phyloP scores from a whole-genome alignment of 1,140 invertebrate species.

The Drosophila repletoides region DNA sequence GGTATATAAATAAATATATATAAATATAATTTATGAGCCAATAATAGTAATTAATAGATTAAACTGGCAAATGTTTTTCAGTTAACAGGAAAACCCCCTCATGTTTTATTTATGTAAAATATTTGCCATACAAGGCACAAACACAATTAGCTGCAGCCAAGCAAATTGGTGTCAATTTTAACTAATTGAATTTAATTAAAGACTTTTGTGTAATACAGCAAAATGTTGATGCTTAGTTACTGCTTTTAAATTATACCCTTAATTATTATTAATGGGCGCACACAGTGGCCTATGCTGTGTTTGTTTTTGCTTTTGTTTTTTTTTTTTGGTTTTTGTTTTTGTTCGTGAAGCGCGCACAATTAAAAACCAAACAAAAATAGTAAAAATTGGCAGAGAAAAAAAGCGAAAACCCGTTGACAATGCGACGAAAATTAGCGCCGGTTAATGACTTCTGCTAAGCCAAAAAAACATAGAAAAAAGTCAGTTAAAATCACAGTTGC shows the following conservation, averaged over 20 bases:
- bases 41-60: constrained; percentile 8
- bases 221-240: not conserved
- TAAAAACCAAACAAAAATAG: constrained; percentile 27
- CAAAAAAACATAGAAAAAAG: not conserved
- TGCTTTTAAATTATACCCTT: constrained; percentile 26
- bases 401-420: constrained; percentile 29
- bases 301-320: not conserved
- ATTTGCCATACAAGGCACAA: not conserved
- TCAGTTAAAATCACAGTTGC: not conserved
- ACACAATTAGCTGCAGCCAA: constrained; percentile 1
- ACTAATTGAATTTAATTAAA: constrained; percentile 48
- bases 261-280: constrained; percentile 58
- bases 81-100: not conserved
- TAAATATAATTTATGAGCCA: too few relatives aligned
- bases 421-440: constrained; percentile 30
- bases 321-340: too few relatives aligned
- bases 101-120: constrained; percentile 1
- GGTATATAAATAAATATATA: too few relatives aligned
- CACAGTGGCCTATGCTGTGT: not conserved
- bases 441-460: constrained; percentile 32
- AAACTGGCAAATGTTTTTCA: not conserved
- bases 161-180: constrained; percentile 38
- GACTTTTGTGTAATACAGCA: constrained; percentile 27
- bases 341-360: constrained; percentile 34
- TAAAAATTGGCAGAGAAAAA: constrained; percentile 9